Base-by-base conservation (phyloP, 2,888 invertebrate species). In the Tipula lateralis region DNA sequence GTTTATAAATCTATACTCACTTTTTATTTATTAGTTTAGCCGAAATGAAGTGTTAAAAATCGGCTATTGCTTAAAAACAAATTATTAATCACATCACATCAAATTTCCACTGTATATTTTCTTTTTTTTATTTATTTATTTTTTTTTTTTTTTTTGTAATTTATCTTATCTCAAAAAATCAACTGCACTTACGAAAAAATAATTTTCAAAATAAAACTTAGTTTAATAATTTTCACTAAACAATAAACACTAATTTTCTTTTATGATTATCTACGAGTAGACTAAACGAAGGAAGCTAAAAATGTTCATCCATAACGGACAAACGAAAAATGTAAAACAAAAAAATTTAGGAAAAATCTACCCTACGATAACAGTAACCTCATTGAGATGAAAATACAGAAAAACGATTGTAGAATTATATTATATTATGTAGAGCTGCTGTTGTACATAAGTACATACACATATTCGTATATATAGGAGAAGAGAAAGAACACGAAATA, bases 301-400 rank as follows among this genome's bases (percentile, higher is more conserved):
- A 50, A 3, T 66, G 66, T 66, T 24, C 24, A 24, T 66, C 66
- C 66, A 19, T 9, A 24, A 66, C 66, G 66, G 24, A 66, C 24
- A 12, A 66, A 66, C 66, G 66, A 66, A 66, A 24, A 66, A 44
- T 16, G 4, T 16, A 44, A 44, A 44, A 44, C 19, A 7, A 66
- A 66, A 66, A 66, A 66, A 66, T 66, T 66, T 24, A 66, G 66
- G 66, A 66, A 66, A 66, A 66, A 7, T 66, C 66, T 66, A 66
- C 24, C 66, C 66, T 66, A 66, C 66, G 66, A 66, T 66, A 66
- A 66, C 66, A 66, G 24, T 66, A 66, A 66, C 66, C 66, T 66
- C 66, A 24, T 66, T 66, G 66, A 24, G 66, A 66, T 66, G 66
- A 66, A 66, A 66, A 66, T 66, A 66, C 66, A 66, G 66, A 66